Percentiles rank a stretch among this genome's conserved stretches.
Conservation (phyloP, 2,797 vertebrate genomes). For the Pangasius larnaudii region DNA sequence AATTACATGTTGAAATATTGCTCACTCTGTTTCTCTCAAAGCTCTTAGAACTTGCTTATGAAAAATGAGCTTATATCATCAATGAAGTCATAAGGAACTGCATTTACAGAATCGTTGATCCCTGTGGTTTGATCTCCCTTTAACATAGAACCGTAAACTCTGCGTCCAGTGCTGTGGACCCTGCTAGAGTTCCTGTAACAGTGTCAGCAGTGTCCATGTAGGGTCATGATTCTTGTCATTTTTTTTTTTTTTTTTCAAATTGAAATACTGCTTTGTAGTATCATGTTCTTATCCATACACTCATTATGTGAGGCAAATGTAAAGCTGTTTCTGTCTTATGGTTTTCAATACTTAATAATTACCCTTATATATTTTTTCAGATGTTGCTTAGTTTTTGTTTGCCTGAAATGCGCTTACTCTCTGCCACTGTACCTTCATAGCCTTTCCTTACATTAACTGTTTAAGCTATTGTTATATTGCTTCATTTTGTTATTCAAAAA, state of each 20-base stretch:
- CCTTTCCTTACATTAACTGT: conserved; percentile 61
- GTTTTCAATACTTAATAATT: conserved; percentile 59
- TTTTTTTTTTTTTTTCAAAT: conserved; percentile 20
- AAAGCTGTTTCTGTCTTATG: conserved; percentile 31
- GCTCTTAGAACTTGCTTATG: conserved; percentile 20
- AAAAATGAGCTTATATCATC: conserved; percentile 13
- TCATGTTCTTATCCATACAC: conserved; percentile 16
- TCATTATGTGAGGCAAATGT: conserved; percentile 37
- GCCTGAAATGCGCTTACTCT: conserved; percentile 53
- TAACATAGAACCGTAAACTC: neutral
- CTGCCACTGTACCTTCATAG: conserved; percentile 61
- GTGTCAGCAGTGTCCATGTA: conserved; percentile 11
- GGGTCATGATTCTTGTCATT: conserved; percentile 8
- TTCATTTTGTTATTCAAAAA: conserved; percentile 71
- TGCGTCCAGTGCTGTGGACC: conserved; percentile 12
- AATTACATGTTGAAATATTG: conserved; percentile 14
- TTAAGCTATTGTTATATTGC: conserved; percentile 69
- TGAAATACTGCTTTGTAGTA: conserved; percentile 13
- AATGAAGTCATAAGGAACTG: conserved; percentile 7
- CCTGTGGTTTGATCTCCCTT: conserved; percentile 12
- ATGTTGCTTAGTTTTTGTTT: conserved; percentile 54
- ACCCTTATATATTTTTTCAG: conserved; percentile 56
- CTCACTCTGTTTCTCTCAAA: conserved; percentile 11
- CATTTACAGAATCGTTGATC: conserved; percentile 38
- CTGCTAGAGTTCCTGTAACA: neutral